Base-by-base conservation (phyloP, 2,888 invertebrate genomes). In the Perdita meconis region DNA sequence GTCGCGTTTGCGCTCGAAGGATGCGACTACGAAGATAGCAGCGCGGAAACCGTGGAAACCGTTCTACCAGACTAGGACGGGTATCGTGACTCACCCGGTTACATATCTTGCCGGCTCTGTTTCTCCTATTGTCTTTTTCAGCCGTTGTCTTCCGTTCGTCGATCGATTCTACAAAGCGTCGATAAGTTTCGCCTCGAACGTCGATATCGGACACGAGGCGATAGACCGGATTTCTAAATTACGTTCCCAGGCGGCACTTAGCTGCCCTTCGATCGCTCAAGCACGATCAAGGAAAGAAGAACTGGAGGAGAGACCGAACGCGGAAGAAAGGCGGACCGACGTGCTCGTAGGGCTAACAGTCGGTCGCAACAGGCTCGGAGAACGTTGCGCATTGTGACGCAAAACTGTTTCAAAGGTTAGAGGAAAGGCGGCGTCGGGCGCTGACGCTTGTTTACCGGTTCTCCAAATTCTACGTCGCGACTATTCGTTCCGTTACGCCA, bases 391-490 rank as follows among this genome's bases (percentile, higher is more conserved):
- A 75, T 70, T 82, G 67, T 84, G 80, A 82, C 78, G 86, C 85
- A 80, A 83, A 85, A 83, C 77, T 76, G 85, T 83, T 64, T 74
- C 74, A 86, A 85, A 87, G 87, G 85, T 85, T 85, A 82, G 65
- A 68, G 71, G 74, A 77, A 83, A 78, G 83, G 81, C 78, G 63
- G 65, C 83, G 75, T 57, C 19, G 60, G 36, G 76, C 72, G 73
- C 77, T 78, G 69, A 75, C 82, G 80, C 72, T 76, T 40, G 44
- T n/a, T n/a, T 26, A 30, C 24, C 34, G 59, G 26, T 19, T 60
- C 50, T 84, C n/a, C n/a, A n/a, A n/a, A n/a, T n/a, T n/a, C n/a
- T n/a, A n/a, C n/a, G n/a, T n/a, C n/a, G n/a, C n/a, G n/a, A n/a
- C n/a, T n/a, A n/a, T n/a, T 38, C 55, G 44, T 70, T 59, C 72